phyloP scores from a whole-genome alignment of 2,113 vertebrate species.

The Heterocephalus glaber region DNA sequence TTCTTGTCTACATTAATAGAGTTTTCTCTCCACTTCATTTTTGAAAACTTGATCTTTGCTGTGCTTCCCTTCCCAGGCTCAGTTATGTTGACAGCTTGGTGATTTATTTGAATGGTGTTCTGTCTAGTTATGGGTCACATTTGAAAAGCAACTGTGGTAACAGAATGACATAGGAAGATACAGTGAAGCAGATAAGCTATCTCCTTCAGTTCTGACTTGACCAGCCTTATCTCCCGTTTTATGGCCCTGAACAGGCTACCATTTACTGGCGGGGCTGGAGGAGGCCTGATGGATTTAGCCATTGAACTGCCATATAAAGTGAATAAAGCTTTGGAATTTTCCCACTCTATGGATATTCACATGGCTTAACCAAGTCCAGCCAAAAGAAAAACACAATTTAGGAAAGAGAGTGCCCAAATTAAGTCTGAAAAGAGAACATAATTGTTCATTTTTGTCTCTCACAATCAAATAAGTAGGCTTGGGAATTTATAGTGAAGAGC shows the following conservation, averaged over 20 bases:
- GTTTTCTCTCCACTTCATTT: slow-evolving; percentile 59
- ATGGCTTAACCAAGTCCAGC: not conserved
- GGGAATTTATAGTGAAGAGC: slow-evolving; percentile 44
- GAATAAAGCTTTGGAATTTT: slow-evolving; percentile 49
- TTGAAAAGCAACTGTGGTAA: slow-evolving; percentile 52
- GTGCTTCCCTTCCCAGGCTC: slow-evolving; percentile 42
- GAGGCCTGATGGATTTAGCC: slow-evolving; percentile 45
- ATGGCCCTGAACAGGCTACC: not conserved
- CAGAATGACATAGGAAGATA: slow-evolving; percentile 57
- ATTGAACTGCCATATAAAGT: slow-evolving; percentile 27
- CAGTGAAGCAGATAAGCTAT: slow-evolving; percentile 49
- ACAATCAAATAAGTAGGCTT: slow-evolving; percentile 39
- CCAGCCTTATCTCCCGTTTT: slow-evolving; percentile 57
- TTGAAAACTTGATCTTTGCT: slow-evolving; percentile 52
- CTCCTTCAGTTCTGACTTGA: slow-evolving; percentile 11
- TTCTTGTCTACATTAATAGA: slow-evolving; percentile 23
- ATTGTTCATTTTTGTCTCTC: slow-evolving; percentile 52
- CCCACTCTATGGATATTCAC: not conserved
- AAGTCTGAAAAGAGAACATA: slow-evolving; percentile 42
- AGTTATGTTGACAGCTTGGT: slow-evolving; percentile 31
- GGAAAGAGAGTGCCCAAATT: slow-evolving; percentile 18
- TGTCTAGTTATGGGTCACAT: slow-evolving; percentile 60
- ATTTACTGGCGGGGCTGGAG: not conserved
- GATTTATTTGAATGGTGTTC: slow-evolving; percentile 59
- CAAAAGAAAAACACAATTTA: slow-evolving; percentile 30